Conservation (phyloP, 2,113 vertebrate species). For the Tachysurus vachellii region DNA sequence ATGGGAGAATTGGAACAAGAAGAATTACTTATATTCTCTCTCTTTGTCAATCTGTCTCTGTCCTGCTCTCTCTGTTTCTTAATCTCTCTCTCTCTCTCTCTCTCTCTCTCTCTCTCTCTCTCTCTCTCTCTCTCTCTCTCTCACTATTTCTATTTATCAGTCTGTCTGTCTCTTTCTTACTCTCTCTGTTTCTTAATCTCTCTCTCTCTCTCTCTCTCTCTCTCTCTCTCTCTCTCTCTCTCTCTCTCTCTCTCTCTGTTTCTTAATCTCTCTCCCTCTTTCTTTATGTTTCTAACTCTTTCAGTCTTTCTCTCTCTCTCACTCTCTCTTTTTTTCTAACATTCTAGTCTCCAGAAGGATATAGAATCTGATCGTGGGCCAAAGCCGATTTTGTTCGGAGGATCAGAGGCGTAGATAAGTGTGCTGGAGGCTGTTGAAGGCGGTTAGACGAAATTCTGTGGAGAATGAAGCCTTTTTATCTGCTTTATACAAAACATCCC, state of each 20-base stretch:
- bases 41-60: neutral
- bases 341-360: neutral
- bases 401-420: constrained; percentile 48
- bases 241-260: neutral
- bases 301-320: too few species aligned
- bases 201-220: neutral
- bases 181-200: too few species aligned
- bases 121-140: neutral
- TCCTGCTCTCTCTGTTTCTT: too few species aligned
- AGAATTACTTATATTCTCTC: neutral
- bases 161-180: neutral
- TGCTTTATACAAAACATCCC: constrained; percentile 51
- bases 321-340: neutral
- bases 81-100: neutral
- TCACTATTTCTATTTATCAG: neutral
- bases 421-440: constrained; percentile 52
- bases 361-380: constrained; percentile 18
- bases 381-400: constrained; percentile 52
- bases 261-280: neutral
- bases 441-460: constrained; percentile 9
- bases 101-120: constrained; percentile 14
- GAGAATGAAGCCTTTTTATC: constrained; percentile 38
- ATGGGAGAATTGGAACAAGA: neutral
- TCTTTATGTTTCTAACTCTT: neutral
- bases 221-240: neutral